Percentiles rank a stretch among this genome's conserved stretches.
These are phyloP conservation scores for Myotis brandtii DNA, from an alignment of 2,113 vertebrate genomes.

Conservation along the genomic window DNA sequence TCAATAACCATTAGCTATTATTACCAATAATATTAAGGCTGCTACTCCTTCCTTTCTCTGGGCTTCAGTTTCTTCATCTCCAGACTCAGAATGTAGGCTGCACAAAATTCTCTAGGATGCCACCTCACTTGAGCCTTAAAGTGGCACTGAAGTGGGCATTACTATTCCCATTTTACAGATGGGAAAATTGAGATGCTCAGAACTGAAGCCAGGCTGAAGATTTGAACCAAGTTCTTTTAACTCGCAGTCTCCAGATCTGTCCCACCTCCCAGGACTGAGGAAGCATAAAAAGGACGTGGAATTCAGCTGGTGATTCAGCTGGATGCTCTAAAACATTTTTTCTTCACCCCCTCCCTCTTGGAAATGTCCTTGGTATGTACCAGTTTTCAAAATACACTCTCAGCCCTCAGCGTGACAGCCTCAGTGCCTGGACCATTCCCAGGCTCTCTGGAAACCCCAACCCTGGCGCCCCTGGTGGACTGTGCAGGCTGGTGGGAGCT, in stretches of 20 bases:
- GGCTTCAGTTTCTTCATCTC: not conserved
- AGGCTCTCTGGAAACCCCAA: conserved; percentile 29
- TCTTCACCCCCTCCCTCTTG: not conserved
- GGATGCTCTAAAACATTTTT: not conserved
- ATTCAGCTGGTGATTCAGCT: not conserved
- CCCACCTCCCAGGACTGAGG: not conserved
- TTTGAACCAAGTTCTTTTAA: not conserved
- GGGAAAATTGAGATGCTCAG: conserved; percentile 32
- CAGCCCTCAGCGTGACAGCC: not conserved
- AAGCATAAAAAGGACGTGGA: not conserved
- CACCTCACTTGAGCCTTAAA: not conserved
- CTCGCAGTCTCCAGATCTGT: not conserved
- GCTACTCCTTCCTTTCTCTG: not conserved
- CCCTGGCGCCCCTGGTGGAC: not conserved
- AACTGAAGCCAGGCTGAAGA: not conserved
- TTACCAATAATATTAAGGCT: not conserved
- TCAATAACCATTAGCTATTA: not conserved
- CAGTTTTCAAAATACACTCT: not conserved
- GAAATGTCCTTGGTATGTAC: not conserved
- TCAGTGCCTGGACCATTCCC: not conserved
- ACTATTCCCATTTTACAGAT: not conserved
- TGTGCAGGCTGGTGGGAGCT: conserved; percentile 46
- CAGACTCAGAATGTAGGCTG: not conserved
- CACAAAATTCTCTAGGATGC: not conserved
- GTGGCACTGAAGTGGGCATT: not conserved